Percentiles rank a stretch among this genome's conserved stretches.
Conservation (phyloP, 2,113 vertebrate species). For the Halcyon malimbica region DNA sequence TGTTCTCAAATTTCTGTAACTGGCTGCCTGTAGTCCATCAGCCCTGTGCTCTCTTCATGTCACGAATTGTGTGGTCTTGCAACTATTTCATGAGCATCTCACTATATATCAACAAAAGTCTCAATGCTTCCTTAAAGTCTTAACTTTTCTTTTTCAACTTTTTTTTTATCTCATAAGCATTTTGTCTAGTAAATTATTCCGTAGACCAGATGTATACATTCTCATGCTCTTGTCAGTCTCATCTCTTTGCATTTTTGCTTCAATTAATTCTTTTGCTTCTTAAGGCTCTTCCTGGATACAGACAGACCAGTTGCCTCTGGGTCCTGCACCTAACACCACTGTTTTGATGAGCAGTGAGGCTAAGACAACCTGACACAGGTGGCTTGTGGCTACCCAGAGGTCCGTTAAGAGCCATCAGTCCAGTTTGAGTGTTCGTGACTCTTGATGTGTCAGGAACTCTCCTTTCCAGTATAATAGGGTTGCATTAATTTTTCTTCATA, state of each 20-base stretch:
- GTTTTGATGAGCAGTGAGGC: not conserved
- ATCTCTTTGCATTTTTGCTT: not conserved
- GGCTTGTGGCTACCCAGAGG: not conserved
- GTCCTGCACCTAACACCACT: not conserved
- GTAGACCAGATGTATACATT: accelerated
- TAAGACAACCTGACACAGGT: not conserved
- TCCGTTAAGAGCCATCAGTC: not conserved
- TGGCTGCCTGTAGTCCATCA: not conserved
- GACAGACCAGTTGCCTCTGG: not conserved
- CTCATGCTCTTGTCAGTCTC: not conserved
- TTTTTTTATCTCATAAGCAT: not conserved
- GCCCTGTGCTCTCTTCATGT: not conserved
- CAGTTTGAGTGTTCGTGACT: not conserved
- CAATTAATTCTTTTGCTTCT: not conserved
- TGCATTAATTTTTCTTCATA: not conserved
- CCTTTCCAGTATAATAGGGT: not conserved
- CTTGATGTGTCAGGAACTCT: not conserved
- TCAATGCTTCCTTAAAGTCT: not conserved
- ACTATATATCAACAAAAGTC: not conserved
- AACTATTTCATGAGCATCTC: not conserved
- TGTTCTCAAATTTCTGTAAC: not conserved
- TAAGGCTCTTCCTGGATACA: not conserved
- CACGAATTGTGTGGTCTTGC: not conserved
- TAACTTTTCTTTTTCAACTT: not conserved
- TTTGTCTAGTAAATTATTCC: not conserved